A percentile compares a stretch with the other conserved stretches of the same genome.
These are phyloP conservation scores for Sminthopsis crassicaudata DNA, from an alignment of 2,113 vertebrate species.

Conservation along the genomic window DNA sequence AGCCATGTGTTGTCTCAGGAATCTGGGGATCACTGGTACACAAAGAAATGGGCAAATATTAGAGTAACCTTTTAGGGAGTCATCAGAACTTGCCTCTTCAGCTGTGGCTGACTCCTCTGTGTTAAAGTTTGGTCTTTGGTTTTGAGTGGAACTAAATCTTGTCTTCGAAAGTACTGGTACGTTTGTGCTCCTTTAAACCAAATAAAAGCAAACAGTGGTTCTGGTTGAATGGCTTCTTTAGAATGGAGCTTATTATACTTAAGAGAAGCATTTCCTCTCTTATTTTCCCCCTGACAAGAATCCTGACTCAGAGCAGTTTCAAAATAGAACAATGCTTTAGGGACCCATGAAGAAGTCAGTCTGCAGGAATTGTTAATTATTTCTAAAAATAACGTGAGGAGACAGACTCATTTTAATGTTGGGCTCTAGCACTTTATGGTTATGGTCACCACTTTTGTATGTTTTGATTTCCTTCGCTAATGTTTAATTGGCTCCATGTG, in stretches of 20 bases:
- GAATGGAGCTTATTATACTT: slow-evolving; percentile 65
- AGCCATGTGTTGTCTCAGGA: not conserved
- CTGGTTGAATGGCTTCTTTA: slow-evolving; percentile 48
- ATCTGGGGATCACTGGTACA: not conserved
- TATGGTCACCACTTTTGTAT: slow-evolving; percentile 64
- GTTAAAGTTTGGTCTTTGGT: slow-evolving; percentile 23
- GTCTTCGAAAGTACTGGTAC: not conserved
- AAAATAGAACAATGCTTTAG: slow-evolving; percentile 67
- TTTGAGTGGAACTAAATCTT: slow-evolving; percentile 49
- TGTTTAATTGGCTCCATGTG: slow-evolving; percentile 66
- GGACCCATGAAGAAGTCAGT: slow-evolving; percentile 57
- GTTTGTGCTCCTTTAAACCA: slow-evolving; percentile 17
- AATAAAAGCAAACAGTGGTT: slow-evolving; percentile 46
- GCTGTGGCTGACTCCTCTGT: slow-evolving; percentile 30
- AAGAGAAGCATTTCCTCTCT: slow-evolving; percentile 56
- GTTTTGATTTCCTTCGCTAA: slow-evolving; percentile 70
- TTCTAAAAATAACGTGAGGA: slow-evolving; percentile 68
- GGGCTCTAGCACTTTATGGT: slow-evolving; percentile 64
- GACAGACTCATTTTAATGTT: slow-evolving; percentile 58
- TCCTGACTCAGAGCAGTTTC: slow-evolving; percentile 66
- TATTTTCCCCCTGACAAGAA: slow-evolving; percentile 47
- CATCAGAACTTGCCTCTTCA: not conserved
- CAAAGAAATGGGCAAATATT: not conserved
- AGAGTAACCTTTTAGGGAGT: not conserved
- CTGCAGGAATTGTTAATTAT: slow-evolving; percentile 54